Evolutionary conservation across 2,888 invertebrate genomes (phyloP).

Genomic region (Cheilosia scutellata): DNA sequence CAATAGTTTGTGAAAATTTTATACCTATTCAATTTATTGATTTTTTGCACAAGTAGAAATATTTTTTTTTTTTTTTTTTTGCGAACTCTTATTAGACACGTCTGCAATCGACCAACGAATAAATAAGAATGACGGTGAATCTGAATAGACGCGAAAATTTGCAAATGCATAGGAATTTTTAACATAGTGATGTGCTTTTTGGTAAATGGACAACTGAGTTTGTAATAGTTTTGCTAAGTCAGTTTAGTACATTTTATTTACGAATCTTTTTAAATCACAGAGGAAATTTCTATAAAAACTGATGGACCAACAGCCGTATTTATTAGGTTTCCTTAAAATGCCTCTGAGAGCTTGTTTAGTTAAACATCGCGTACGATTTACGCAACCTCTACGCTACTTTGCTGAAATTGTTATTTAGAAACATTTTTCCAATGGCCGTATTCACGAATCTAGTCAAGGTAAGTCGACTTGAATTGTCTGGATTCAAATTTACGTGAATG

Average conservation of each 20-base stretch:
- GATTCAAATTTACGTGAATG: too few species aligned
- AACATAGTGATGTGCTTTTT: constrained; percentile 9
- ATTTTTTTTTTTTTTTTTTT: constrained; percentile 7
- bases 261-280: too few species aligned
- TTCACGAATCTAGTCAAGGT: too few species aligned
- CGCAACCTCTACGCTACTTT: too few species aligned
- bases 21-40: constrained; percentile 51
- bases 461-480: too few species aligned
- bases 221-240: neutral
- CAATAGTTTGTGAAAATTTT: neutral
- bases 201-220: neutral
- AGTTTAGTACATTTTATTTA: neutral
- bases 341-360: too few species aligned
- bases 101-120: constrained; percentile 75
- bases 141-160: neutral
- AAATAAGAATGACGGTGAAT: constrained; percentile 74
- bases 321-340: too few species aligned
- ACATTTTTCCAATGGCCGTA: too few species aligned
- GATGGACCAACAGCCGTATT: too few species aligned
- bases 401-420: too few species aligned
- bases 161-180: constrained; percentile 15
- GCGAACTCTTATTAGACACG: constrained; percentile 63
- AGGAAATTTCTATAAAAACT: too few species aligned
- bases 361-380: too few species aligned
- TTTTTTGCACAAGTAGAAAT: constrained; percentile 57